Conservation (phyloP, 2,888 invertebrate genomes). For the Heliconius sara region DNA sequence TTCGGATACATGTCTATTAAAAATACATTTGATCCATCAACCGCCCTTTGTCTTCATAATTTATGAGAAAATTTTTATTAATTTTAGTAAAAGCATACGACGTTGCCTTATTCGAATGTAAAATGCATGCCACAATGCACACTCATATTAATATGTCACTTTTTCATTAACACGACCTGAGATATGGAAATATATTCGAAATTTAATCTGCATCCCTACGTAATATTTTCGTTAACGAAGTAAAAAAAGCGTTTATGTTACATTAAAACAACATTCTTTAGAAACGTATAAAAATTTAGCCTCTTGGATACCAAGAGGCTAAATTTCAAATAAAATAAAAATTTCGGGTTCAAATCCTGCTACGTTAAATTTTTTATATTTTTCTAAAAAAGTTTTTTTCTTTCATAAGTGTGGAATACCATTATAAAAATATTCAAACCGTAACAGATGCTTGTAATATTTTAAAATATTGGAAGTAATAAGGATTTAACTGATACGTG, state of each 20-base stretch:
- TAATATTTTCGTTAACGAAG: background rate
- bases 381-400: no score
- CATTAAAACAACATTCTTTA: no score
- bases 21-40: background rate
- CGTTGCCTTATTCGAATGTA: background rate
- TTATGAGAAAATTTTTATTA: background rate
- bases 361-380: no score
- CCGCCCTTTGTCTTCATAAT: background rate
- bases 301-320: no score
- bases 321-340: no score
- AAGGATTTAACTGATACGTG: no score
- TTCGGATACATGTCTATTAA: background rate
- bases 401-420: no score
- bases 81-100: background rate
- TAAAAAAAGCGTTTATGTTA: background rate
- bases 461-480: no score
- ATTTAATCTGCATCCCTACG: background rate
- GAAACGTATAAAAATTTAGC: no score
- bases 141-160: constrained; percentile 12
- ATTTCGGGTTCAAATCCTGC: no score
- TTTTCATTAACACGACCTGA: constrained; percentile 16
- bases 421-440: no score
- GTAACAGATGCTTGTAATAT: no score
- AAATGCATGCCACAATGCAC: constrained; percentile 11
- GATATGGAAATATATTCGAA: constrained; percentile 11